Conservation (phyloP, 2,113 vertebrate species). For the Accipiter cooperii region DNA sequence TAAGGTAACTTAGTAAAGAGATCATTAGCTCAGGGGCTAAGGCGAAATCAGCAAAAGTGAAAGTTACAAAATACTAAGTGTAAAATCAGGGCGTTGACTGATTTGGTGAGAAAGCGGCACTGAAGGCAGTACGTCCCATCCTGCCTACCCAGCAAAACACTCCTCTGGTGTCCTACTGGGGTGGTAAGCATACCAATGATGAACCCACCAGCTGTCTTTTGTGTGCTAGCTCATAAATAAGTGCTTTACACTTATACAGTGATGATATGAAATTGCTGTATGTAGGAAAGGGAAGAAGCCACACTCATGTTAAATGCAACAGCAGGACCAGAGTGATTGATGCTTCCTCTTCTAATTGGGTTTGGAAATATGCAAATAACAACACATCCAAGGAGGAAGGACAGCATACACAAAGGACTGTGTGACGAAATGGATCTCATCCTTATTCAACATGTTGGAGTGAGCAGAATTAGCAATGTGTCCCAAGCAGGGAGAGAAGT, state of each 20-base stretch:
- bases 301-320: neutral
- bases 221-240: neutral
- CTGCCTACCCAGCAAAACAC: neutral
- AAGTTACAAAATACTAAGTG: neutral
- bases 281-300: neutral
- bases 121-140: rapidly evolving
- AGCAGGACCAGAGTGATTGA: neutral
- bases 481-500: neutral
- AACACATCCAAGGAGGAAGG: neutral
- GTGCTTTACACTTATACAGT: neutral
- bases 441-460: neutral
- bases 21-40: neutral
- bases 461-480: neutral
- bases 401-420: neutral
- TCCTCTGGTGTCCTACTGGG: neutral
- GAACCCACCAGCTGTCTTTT: neutral
- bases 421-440: neutral
- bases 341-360: neutral
- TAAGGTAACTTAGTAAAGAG: neutral
- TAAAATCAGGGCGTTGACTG: neutral
- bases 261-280: neutral
- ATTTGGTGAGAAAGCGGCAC: neutral
- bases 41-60: neutral
- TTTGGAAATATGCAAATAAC: neutral
- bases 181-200: neutral